Evolutionary conservation across 2,888 invertebrate genomes (phyloP).

Genomic region (Chrysotoxum bicinctum): DNA sequence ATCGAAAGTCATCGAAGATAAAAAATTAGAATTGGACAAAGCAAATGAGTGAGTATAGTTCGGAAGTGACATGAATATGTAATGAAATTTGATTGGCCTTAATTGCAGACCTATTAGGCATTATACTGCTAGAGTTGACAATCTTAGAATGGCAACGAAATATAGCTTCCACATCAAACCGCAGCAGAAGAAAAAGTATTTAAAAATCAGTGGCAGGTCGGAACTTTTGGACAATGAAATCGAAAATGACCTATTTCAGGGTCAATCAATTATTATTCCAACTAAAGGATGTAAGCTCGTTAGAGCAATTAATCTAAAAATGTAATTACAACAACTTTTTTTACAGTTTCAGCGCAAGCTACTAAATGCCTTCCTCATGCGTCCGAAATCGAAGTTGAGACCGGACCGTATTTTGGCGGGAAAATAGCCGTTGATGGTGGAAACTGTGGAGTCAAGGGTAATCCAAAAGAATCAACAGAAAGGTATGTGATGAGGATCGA

Average conservation of each 20-base stretch:
- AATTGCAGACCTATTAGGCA: constrained; percentile 78
- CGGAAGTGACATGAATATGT: constrained; percentile 28
- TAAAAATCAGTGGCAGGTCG: constrained; percentile 79
- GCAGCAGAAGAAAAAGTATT: constrained; percentile 83
- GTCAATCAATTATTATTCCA: constrained; percentile 88
- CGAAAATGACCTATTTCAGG: constrained; percentile 81
- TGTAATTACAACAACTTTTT: constrained; percentile 49
- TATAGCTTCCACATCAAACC: constrained; percentile 90
- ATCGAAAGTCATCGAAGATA: constrained; percentile 82
- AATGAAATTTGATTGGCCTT: constrained; percentile 26
- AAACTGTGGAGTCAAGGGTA: constrained; percentile 88
- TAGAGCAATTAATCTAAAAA: not conserved
- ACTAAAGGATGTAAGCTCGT: constrained; percentile 91
- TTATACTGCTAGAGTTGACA: constrained; percentile 85
- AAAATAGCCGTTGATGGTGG: constrained; percentile 89
- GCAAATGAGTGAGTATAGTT: constrained; percentile 55
- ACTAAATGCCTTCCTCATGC: constrained; percentile 90
- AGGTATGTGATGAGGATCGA: constrained; percentile 89
- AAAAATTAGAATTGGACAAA: constrained; percentile 71
- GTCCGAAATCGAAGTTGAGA: constrained; percentile 91
- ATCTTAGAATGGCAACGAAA: constrained; percentile 91
- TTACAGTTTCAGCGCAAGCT: constrained; percentile 89
- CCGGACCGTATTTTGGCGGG: constrained; percentile 91
- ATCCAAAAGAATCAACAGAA: constrained; percentile 87
- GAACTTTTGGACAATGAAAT: constrained; percentile 81